A percentile compares a stretch with the other conserved stretches of the same genome.
These are phyloP conservation scores for Cebidichthys violaceus DNA, from an alignment of 2,113 vertebrate genomes.

Conservation along the genomic window DNA sequence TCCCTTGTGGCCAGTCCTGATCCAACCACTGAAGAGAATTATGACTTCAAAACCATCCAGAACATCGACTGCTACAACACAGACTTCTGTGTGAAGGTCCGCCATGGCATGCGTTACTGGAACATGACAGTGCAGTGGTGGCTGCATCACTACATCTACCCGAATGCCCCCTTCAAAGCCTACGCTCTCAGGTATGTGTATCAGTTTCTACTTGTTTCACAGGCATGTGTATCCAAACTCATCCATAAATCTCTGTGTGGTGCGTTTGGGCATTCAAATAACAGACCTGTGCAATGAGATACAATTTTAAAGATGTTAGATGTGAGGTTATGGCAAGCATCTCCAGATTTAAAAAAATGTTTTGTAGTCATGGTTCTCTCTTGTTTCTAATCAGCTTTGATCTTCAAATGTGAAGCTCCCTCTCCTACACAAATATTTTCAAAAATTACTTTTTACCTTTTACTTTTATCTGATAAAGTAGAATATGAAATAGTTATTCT, in stretches of 20 bases:
- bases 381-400: background rate
- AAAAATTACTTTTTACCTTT: too few species aligned
- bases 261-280: background rate
- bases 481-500: background rate
- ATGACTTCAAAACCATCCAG: conserved; percentile 92
- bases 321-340: background rate
- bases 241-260: background rate
- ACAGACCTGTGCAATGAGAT: background rate
- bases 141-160: conserved; percentile 92
- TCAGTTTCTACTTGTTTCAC: background rate
- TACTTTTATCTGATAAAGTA: too few species aligned
- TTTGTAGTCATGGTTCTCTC: background rate
- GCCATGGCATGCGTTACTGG: conserved; percentile 94
- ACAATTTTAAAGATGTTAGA: too few species aligned
- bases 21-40: conserved; percentile 73
- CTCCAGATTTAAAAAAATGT: background rate
- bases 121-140: conserved; percentile 97
- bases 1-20: conserved; percentile 72
- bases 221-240: background rate
- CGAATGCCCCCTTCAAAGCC: conserved; percentile 85
- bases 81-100: conserved; percentile 92
- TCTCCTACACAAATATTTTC: too few species aligned
- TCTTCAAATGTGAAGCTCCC: background rate
- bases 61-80: conserved; percentile 93
- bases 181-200: conserved; percentile 86